Conservation (phyloP, 2,888 invertebrate species). For the Carcina quercana region DNA sequence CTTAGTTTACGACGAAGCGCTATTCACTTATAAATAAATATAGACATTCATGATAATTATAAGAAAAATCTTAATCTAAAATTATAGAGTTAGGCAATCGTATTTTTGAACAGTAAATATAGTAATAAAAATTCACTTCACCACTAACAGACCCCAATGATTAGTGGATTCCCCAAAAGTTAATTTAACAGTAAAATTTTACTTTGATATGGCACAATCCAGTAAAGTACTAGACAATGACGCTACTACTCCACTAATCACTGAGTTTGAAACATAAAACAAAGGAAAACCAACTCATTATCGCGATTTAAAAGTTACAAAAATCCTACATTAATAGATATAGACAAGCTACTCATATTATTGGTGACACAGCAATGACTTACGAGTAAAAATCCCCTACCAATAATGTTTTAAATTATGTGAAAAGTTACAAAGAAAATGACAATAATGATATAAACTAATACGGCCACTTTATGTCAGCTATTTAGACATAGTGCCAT, state of each 20-base stretch:
- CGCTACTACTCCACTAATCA: conserved; percentile 38
- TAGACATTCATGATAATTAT: conserved; percentile 63
- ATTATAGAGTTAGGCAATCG: conserved; percentile 42
- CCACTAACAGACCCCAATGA: conserved; percentile 35
- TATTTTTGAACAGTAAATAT: too few species aligned
- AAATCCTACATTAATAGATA: conserved; percentile 47
- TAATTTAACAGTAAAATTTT: conserved; percentile 21
- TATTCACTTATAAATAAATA: conserved; percentile 63
- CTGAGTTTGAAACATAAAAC: conserved; percentile 31
- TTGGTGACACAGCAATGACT: conserved; percentile 72
- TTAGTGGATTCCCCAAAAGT: conserved; percentile 33
- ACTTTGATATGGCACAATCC: conserved; percentile 56
- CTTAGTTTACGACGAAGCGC: conserved; percentile 55
- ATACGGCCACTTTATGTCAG: conserved; percentile 48
- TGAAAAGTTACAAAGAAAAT: conserved; percentile 43
- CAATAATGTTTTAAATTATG: conserved; percentile 43
- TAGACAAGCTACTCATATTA: conserved; percentile 66
- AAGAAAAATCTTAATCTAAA: conserved; percentile 57
- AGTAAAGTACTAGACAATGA: conserved; percentile 19
- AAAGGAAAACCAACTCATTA: conserved; percentile 36
- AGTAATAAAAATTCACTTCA: conserved; percentile 25
- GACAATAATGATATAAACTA: conserved; percentile 51
- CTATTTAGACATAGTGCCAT: conserved; percentile 51
- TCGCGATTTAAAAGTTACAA: conserved; percentile 31
- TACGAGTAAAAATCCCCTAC: conserved; percentile 57